Evolutionary conservation across 2,888 invertebrate genomes (phyloP).

Genomic region (Hypomecis punctinalis): DNA sequence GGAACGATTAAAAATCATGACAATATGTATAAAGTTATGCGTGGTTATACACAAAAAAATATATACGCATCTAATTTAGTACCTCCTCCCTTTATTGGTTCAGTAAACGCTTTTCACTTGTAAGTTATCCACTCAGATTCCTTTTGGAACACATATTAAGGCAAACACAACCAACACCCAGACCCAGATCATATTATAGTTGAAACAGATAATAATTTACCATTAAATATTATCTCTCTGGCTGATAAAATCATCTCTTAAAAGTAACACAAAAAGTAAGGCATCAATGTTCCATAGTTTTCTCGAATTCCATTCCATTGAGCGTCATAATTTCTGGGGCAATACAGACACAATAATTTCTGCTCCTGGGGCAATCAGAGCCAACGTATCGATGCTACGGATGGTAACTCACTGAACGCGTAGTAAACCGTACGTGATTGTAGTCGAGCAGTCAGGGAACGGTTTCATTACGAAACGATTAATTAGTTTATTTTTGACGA

Average conservation of each 20-base stretch:
- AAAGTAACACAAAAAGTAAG: neutral
- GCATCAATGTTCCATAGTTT: neutral
- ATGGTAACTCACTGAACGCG: constrained; percentile 42
- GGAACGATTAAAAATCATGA: too few relatives aligned
- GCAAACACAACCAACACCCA: too few relatives aligned
- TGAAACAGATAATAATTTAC: too few relatives aligned
- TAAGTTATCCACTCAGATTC: too few relatives aligned
- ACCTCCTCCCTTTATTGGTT: too few relatives aligned
- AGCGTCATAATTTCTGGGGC: constrained; percentile 34
- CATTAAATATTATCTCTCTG: neutral
- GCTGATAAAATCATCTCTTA: constrained; percentile 14
- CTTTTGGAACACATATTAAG: too few relatives aligned
- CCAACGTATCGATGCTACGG: constrained; percentile 35
- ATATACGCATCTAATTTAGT: too few relatives aligned
- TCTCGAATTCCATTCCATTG: constrained; percentile 24
- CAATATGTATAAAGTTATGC: too few relatives aligned
- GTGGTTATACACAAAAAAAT: too few relatives aligned
- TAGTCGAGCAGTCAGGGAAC: constrained; percentile 4
- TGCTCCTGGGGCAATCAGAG: constrained; percentile 27
- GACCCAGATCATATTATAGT: too few relatives aligned
- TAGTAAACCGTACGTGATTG: constrained; percentile 38
- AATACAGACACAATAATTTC: constrained; percentile 21
- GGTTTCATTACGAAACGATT: neutral
- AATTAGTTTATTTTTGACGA: neutral
- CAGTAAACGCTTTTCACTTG: too few relatives aligned